Conservation (phyloP, 1,140 invertebrate species). For the Zaprionus africanus region DNA sequence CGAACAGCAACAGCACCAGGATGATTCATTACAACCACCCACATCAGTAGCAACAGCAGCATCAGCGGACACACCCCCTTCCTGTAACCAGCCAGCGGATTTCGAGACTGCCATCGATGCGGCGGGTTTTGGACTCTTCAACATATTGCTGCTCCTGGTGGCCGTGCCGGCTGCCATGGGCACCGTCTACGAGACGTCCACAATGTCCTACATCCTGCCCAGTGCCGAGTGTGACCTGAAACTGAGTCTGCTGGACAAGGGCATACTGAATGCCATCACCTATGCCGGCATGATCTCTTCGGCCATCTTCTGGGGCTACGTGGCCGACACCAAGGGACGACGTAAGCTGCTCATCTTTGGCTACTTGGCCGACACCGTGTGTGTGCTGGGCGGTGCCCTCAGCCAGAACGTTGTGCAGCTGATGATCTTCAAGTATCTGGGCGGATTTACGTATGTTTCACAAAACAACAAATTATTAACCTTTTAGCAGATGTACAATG, state of each 20-base stretch:
- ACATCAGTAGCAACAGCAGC: background rate
- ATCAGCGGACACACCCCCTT: constrained; percentile 21
- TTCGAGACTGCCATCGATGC: constrained; percentile 87
- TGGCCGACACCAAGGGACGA: constrained; percentile 91
- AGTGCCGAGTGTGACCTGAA: constrained; percentile 89
- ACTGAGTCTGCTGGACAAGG: constrained; percentile 88
- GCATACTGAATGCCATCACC: constrained; percentile 88
- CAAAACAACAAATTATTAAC: constrained; percentile 2
- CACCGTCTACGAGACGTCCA: constrained; percentile 88
- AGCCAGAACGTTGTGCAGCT: constrained; percentile 90
- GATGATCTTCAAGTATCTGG: constrained; percentile 89
- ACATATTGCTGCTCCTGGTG: constrained; percentile 87
- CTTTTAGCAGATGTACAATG: constrained; percentile 23
- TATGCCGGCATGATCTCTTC: constrained; percentile 88
- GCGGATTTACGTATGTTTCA: constrained; percentile 89
- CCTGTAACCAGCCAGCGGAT: constrained; percentile 82
- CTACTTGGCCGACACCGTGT: constrained; percentile 88
- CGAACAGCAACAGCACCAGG: constrained; percentile 19
- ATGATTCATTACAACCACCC: background rate
- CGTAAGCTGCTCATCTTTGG: constrained; percentile 89
- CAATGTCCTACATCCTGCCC: constrained; percentile 89
- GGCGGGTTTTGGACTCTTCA: constrained; percentile 88
- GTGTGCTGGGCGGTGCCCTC: constrained; percentile 88
- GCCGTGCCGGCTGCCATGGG: constrained; percentile 88
- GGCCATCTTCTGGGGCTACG: constrained; percentile 92